phyloP scores from a whole-genome alignment of 2,113 vertebrate species.

The human region GRCh38 chr9:70299001-70299500 shows the following conservation, averaged over 20 bases:
- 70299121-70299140: neutral
- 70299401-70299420: neutral
- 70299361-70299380: neutral
- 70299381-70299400: neutral
- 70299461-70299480: neutral
- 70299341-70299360: constrained; percentile 29
- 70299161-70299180: constrained; percentile 35
- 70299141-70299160: neutral
- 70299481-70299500: neutral
- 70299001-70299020: neutral
- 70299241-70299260: constrained; percentile 17
- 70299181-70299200: neutral
- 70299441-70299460: neutral
- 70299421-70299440: neutral
- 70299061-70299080: neutral
- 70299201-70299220: constrained; percentile 6
- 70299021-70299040: neutral
- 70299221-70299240: neutral
- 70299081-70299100: neutral
- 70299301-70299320: neutral
- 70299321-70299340: neutral
- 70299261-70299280: neutral
- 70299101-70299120: neutral
- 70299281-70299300: neutral
- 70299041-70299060: neutral